These are phyloP conservation scores for Lepisosteus oculatus DNA, from an alignment of 2,113 vertebrate species.

Conservation along the genomic window DNA sequence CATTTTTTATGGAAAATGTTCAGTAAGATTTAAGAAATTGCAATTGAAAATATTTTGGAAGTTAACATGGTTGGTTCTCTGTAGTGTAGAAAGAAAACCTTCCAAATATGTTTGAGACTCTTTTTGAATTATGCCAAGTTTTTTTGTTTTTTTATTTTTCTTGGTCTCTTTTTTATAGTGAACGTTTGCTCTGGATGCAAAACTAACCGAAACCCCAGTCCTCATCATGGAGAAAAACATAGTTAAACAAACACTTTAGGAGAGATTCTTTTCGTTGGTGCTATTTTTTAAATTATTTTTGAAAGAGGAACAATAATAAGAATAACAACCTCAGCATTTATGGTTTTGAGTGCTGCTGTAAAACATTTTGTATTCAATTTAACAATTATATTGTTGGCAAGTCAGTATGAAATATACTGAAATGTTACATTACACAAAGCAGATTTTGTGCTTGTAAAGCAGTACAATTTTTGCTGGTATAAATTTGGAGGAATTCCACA, in stretches of 20 bases:
- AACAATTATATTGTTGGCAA: too few species aligned
- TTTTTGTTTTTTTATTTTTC: background rate
- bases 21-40: conserved; percentile 8
- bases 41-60: conserved; percentile 9
- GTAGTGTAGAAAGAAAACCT: background rate
- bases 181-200: background rate
- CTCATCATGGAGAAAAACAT: too few species aligned
- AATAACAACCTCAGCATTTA: too few species aligned
- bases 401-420: too few species aligned
- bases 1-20: conserved; percentile 29
- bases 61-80: conserved; percentile 11
- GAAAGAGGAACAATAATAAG: too few species aligned
- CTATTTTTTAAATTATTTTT: too few species aligned
- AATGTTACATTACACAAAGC: too few species aligned
- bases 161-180: background rate
- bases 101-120: background rate
- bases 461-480: conserved; percentile 22
- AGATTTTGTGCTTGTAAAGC: too few species aligned
- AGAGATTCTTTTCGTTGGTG: too few species aligned
- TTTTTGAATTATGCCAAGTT: background rate
- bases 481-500: conserved; percentile 33
- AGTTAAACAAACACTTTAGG: too few species aligned
- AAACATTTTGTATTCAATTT: too few species aligned
- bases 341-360: too few species aligned
- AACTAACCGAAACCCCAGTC: background rate